phyloP scores from a whole-genome alignment of 2,113 vertebrate species.

The Cavia aperea region DNA sequence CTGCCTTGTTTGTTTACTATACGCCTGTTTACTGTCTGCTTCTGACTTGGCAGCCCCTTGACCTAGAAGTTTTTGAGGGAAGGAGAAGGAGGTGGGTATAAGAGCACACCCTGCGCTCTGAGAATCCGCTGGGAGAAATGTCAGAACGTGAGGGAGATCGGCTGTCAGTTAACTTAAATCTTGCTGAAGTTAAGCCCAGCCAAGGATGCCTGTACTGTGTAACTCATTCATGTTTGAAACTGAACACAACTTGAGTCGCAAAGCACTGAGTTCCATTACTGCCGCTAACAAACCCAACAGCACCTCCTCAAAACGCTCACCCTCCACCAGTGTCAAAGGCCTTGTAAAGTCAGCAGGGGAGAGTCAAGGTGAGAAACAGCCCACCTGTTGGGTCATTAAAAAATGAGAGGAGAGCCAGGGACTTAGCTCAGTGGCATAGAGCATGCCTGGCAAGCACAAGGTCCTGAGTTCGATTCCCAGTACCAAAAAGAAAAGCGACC shows the following conservation, averaged over 20 bases:
- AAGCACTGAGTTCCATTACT: conserved; percentile 29
- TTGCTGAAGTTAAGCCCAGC: background rate
- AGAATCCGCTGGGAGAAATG: background rate
- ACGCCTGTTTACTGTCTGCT: background rate
- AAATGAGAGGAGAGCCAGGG: background rate
- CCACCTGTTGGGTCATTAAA: background rate
- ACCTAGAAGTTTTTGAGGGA: background rate
- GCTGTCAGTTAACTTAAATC: background rate
- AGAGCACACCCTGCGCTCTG: background rate
- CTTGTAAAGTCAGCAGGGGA: conserved; percentile 39
- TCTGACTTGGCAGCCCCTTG: background rate
- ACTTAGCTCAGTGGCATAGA: no score
- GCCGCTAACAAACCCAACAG: conserved; percentile 25
- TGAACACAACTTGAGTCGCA: background rate
- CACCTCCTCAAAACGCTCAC: conserved; percentile 17
- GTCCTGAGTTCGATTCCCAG: no score
- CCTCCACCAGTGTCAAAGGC: conserved; percentile 2
- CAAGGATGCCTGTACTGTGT: background rate
- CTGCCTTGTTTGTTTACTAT: background rate
- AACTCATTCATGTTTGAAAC: background rate
- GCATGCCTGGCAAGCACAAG: no score
- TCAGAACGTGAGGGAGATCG: background rate
- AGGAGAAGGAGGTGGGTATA: rapidly evolving
- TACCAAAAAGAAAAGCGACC: background rate
- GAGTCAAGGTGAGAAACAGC: conserved; percentile 17